phyloP scores from a whole-genome alignment of 2,113 vertebrate species.

The Scortum barcoo region DNA sequence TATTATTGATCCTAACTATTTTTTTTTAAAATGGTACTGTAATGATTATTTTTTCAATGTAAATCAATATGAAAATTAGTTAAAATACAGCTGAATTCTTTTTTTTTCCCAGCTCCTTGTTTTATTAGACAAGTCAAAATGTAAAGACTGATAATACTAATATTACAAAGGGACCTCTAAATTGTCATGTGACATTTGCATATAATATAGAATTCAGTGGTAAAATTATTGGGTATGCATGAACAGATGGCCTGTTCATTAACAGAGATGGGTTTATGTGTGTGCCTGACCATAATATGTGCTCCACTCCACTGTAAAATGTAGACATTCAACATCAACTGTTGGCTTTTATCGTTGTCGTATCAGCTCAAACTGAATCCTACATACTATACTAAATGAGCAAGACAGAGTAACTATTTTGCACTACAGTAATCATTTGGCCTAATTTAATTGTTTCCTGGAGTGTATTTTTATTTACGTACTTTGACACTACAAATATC shows the following conservation, averaged over 20 bases:
- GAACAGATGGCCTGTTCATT: not conserved
- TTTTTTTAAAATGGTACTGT: not conserved
- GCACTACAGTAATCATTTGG: not conserved
- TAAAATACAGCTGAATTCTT: not conserved
- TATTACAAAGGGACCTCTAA: not conserved
- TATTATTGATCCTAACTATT: not conserved
- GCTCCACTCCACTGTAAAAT: not conserved
- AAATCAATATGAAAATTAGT: not conserved
- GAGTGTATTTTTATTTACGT: not conserved
- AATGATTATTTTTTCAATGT: not conserved
- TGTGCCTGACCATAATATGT: not conserved
- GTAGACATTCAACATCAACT: not conserved
- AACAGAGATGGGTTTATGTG: not conserved
- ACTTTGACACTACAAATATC: not conserved
- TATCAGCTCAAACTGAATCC: not conserved
- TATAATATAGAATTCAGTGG: not conserved
- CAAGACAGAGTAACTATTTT: too few relatives aligned
- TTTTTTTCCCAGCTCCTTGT: too few relatives aligned
- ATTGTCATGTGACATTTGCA: not conserved
- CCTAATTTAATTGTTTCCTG: not conserved
- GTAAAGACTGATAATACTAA: not conserved
- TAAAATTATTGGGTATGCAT: not conserved
- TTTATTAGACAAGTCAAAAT: not conserved
- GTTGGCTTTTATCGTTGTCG: not conserved
- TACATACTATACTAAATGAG: too few relatives aligned